These are phyloP conservation scores for Diorhabda elongata DNA, from an alignment of 1,140 invertebrate species.

Conservation along the genomic window DNA sequence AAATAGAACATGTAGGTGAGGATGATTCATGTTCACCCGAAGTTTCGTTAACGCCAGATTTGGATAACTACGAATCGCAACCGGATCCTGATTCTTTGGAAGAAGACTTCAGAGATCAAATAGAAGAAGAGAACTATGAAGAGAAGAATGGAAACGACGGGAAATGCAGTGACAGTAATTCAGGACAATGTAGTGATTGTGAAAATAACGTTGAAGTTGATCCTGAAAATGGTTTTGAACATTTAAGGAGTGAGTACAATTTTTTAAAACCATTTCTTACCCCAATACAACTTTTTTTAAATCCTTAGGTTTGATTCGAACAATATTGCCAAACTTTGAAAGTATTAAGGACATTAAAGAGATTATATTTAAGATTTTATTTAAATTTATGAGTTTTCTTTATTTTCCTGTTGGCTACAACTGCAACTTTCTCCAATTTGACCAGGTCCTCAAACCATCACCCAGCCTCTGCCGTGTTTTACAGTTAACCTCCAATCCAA, in stretches of 20 bases:
- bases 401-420: no score
- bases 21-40: not conserved
- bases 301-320: no score
- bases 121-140: not conserved
- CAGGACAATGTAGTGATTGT: not conserved
- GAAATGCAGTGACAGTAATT: conserved; percentile 12
- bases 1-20: not conserved
- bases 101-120: conserved; percentile 6
- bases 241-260: not conserved
- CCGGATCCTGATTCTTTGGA: not conserved
- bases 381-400: no score
- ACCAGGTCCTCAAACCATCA: no score
- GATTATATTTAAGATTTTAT: no score
- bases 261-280: not conserved
- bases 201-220: conserved; percentile 7
- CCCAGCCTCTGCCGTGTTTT: no score
- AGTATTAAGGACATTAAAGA: no score
- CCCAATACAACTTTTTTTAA: no score
- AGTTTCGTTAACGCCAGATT: not conserved
- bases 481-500: no score
- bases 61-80: not conserved
- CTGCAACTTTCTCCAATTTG: no score
- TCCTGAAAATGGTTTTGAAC: not conserved
- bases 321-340: no score
- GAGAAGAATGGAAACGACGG: conserved; percentile 5